Conservation (phyloP, 37 sponge, comb jelly and placozoan species). For the Corticium candelabrum region DNA sequence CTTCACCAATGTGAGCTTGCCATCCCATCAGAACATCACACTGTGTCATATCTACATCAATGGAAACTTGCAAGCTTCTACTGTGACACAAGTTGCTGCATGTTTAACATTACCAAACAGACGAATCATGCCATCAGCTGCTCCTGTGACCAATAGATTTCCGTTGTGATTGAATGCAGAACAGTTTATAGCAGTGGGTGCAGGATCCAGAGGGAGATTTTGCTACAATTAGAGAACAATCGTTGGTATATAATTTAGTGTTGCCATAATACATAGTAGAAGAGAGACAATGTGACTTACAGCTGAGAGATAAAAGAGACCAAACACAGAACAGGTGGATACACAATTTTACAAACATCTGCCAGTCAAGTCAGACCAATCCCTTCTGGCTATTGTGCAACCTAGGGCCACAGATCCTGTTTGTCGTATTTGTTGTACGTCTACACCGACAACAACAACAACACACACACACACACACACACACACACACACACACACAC, state of each 20-base stretch:
- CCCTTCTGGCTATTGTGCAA: too few relatives aligned
- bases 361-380: too few relatives aligned
- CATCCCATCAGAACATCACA: slow-evolving; percentile 71
- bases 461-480: slow-evolving; percentile 1
- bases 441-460: too few relatives aligned
- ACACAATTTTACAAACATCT: too few relatives aligned
- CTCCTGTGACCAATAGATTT: slow-evolving; percentile 82
- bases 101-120: slow-evolving; percentile 25
- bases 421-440: not conserved
- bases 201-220: slow-evolving; percentile 9
- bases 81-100: not conserved
- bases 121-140: slow-evolving; percentile 80
- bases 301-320: too few relatives aligned
- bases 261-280: too few relatives aligned
- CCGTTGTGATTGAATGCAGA: slow-evolving; percentile 91
- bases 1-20: slow-evolving; percentile 72
- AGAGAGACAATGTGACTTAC: too few relatives aligned
- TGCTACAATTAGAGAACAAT: not conserved
- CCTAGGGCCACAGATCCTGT: too few relatives aligned
- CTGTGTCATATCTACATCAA: not conserved
- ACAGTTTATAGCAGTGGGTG: slow-evolving; percentile 55
- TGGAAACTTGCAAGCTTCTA: not conserved
- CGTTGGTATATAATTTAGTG: too few relatives aligned
- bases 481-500: slow-evolving; percentile 5
- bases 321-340: too few relatives aligned